Evolutionary conservation across 2,797 vertebrate species (phyloP), one percentile per base, ranked within the genome.

Genomic region (Gallirallus australis): DNA sequence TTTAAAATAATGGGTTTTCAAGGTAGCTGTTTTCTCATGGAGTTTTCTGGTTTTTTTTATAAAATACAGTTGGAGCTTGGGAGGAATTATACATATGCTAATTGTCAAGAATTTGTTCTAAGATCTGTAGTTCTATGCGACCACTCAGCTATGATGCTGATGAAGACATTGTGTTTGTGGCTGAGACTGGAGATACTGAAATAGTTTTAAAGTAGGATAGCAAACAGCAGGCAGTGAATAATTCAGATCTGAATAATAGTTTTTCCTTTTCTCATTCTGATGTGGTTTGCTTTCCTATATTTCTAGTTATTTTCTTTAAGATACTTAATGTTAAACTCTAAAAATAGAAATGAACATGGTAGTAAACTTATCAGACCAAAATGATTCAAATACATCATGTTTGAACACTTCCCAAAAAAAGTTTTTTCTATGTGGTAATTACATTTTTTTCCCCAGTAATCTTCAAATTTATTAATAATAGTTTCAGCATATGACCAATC

Each of bases 351-450:
- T 5, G 20, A 56, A 91, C 15, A 48, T 2, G 10, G 17, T n/a
- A 64, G 15, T 8, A 86, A 66, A 33, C 2, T 45, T 50, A 8
- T 17, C 27, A 77, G n/a, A 39, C 15, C 7, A 70, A 14, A 13
- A n/a, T 16, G 2, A 24, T 30, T 5, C 3, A 1, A 40, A 9
- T 27, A 17, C 5, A 14, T 14, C 21, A 14, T 40, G 10, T 20
- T 35, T 53, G 40, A 45, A 54, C 6, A 27, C 7, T 56, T 68
- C 7, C 28, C 27, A 1, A 48, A 45, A 40, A 47, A 72, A 48
- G 6, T 0, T 53, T 81, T 65, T n/a, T 33, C 25, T 50, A 39
- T 15, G 15, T 53, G 30, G 56, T 39, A 28, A 87, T 64, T 68
- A 18, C 10, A 66, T 31, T 17, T 52, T 39, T 78, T 84, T 75